Evolutionary conservation across 1,140 invertebrate species (phyloP).

Genomic region (Temnothorax nylanderi): DNA sequence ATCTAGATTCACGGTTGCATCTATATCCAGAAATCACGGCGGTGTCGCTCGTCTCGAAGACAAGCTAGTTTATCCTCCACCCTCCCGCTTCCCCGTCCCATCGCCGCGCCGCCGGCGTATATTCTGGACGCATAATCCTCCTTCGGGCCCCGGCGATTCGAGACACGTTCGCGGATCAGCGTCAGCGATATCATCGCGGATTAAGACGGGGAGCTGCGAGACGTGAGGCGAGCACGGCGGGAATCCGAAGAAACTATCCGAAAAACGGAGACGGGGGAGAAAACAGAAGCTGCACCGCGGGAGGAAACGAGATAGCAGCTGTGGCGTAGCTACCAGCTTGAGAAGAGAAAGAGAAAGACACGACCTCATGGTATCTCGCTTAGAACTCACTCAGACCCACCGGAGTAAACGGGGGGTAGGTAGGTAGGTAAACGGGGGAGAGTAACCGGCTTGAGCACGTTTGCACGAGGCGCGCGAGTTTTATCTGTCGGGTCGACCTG

Average conservation of each 20-base stretch:
- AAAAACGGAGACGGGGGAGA: slow-evolving; percentile 28
- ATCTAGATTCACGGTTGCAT: slow-evolving; percentile 46
- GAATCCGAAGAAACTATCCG: slow-evolving; percentile 16
- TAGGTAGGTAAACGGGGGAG: not conserved
- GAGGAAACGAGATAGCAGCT: slow-evolving; percentile 25
- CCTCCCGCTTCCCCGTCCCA: not conserved
- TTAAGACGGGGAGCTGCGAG: slow-evolving; percentile 43
- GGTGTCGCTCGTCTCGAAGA: slow-evolving; percentile 35
- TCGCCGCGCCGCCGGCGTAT: slow-evolving; percentile 12
- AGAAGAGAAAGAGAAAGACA: not conserved
- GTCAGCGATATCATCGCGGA: slow-evolving; percentile 59
- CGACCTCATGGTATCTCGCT: slow-evolving; percentile 53
- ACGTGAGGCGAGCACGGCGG: not conserved
- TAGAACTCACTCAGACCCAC: slow-evolving; percentile 10
- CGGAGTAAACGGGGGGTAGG: not conserved
- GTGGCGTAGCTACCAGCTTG: not conserved
- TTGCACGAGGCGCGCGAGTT: slow-evolving; percentile 62
- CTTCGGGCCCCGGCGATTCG: slow-evolving; percentile 62
- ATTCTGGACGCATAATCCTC: slow-evolving; percentile 64
- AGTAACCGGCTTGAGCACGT: slow-evolving; percentile 43
- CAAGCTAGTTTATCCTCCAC: slow-evolving; percentile 39
- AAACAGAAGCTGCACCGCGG: slow-evolving; percentile 22
- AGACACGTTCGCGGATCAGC: slow-evolving; percentile 68
- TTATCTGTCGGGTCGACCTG: slow-evolving; percentile 58
- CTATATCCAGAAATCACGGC: slow-evolving; percentile 49